Evolutionary conservation across 2,113 vertebrate genomes (phyloP), one percentile per base, ranked within the genome.

Genomic region (Neodontobutis hainanensis): DNA sequence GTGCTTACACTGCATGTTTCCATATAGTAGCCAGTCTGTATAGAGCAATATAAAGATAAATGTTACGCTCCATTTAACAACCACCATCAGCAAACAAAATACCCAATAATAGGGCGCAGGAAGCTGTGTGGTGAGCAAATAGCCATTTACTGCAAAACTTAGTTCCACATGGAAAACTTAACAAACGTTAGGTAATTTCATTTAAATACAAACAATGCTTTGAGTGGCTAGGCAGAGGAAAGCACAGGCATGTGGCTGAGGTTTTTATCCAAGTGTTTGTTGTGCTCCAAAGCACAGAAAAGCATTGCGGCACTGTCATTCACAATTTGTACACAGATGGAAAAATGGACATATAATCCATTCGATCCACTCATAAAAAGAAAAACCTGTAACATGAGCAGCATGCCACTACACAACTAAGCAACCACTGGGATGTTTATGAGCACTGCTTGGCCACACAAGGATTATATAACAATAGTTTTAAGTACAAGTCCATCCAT

Each of bases 201-300:
- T 83, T 84, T 70, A 65, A 77, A 74, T 50, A 80, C 64, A 83
- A 78, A 73, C 65, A 61, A 14, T 51, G 59, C 74, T 87, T 73
- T 82, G 71, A 66, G 65, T 60, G 75, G 63, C 65, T 68, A 60
- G 53, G 27, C 16, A 71, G 74, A 86, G 76, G 71, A 73, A 81
- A 78, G 86, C 71, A 66, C 42, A 11, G 44, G 68, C 73, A 77
- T 87, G 77, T 73, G 78, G 78, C 79, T 84, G 83, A 12, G 76
- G 80, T 55, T 87, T 83, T 89, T 70, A 83, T 88, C 69, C 71
- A 75, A 70, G 77, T 83, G 85, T 90, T 85, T 87, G 82, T 79
- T 83, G 78, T 68, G 75, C 77, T 86, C 76, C 75, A 58, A 68
- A 64, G 72, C 55, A 59, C 82, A 73, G 44, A 81, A 77, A 83